Base-by-base conservation (phyloP, 1,140 invertebrate genomes). In the Apis laboriosa region DNA sequence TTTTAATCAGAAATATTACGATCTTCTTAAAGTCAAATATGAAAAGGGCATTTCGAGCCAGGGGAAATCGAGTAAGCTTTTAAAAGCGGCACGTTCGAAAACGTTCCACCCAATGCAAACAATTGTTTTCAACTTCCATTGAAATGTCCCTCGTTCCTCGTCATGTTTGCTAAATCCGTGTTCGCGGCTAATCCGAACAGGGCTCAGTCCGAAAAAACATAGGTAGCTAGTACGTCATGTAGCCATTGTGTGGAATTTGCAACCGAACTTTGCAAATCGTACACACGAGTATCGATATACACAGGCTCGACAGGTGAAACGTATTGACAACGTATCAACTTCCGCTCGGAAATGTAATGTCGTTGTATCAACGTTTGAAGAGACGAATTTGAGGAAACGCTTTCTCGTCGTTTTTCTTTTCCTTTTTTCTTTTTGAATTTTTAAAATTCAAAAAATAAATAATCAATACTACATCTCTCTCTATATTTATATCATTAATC, bases 251-350 rank as follows among this genome's bases (percentile, higher is more conserved):
- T 15, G 51, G 51, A 43, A 67, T 78, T 70, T 56, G 9, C 55
- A 19, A 12, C n/a, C 15, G 7, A 58, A 70, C 56, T 72, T 79
- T 55, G 51, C 15, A 53, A 77, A 61, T 75, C 58, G 21, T 24
- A 49, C 60, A 51, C 51, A 61, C 73, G 34, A 61, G 58, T 61
- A 28, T 34, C 28, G 34, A 28, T 49, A 24, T 60, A 49, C 58
- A 63, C 73, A 21, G 43, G 13, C 24, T 24, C 49, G 56, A 75
- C 34, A 24, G 43, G 56, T 63, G 58, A 61, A 75, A 61, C 58
- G 53, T 72, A 72, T 72, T 72, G 70, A 28, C 70, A 24, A 63
- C 28, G 73, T 63, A 75, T 75, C 49, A 51, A 75, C 73, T 75
- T 61, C 73, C 56, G 43, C 34, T 21, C 21, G 34, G 21, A 43